A percentile compares a stretch with the other conserved stretches of the same genome.
Evolutionary conservation across 2,113 vertebrate genomes (phyloP).

Genomic region (Dasyprocta punctata): DNA sequence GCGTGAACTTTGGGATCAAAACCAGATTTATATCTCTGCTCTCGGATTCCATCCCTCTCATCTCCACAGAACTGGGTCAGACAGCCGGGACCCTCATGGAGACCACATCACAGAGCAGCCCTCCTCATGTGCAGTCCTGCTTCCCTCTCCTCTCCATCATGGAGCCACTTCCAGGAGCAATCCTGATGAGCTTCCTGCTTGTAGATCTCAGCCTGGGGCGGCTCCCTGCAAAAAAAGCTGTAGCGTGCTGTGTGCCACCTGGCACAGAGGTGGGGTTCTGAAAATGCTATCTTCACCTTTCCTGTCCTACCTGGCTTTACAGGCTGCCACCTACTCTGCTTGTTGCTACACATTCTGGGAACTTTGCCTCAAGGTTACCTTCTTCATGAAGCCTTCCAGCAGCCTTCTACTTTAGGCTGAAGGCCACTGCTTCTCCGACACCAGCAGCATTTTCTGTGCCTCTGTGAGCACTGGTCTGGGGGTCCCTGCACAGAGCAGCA

Average conservation of each 20-base stretch:
- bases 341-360: neutral
- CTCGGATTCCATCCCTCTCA: neutral
- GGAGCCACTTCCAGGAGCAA: neutral
- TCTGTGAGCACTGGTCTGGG: neutral
- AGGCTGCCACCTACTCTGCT: neutral
- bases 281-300: neutral
- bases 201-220: neutral
- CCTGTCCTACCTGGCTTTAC: neutral
- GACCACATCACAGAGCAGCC: rapidly evolving
- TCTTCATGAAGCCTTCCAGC: neutral
- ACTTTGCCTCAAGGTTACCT: neutral
- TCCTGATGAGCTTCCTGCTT: neutral
- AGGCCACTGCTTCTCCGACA: neutral
- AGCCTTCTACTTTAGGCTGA: neutral
- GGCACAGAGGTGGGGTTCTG: neutral
- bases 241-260: neutral
- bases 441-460: neutral
- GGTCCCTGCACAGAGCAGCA: neutral
- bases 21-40: neutral
- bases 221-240: neutral
- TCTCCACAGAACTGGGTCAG: no score
- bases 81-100: rapidly evolving
- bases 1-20: neutral
- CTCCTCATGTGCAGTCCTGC: neutral
- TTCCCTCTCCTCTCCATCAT: neutral